phyloP scores from a whole-genome alignment of 1,140 invertebrate genomes.

The Drosophila orosa region DNA sequence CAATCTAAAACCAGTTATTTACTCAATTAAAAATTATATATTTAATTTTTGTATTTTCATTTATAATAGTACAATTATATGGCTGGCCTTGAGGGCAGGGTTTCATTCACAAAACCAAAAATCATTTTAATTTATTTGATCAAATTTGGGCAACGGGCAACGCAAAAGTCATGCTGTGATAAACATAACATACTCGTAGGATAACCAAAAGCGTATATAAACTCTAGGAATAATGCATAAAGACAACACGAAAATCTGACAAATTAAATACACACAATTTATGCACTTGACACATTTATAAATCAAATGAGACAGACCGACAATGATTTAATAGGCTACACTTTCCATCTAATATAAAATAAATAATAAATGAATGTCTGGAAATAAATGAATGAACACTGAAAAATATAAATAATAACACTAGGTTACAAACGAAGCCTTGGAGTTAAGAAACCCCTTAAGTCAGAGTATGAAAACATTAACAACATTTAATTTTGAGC shows the following conservation, averaged over 20 bases:
- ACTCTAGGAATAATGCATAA: conserved; percentile 10
- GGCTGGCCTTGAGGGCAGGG: conserved; percentile 12
- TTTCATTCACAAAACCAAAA: conserved; percentile 32
- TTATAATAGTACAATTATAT: conserved; percentile 33
- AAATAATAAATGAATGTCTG: conserved; percentile 1
- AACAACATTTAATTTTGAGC: conserved; percentile 69
- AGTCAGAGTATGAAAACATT: conserved; percentile 29
- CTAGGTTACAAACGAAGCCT: neutral
- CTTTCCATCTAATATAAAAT: conserved; percentile 1
- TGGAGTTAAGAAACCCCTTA: conserved; percentile 3
- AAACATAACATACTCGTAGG: conserved; percentile 4
- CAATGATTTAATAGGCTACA: neutral
- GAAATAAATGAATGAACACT: neutral
- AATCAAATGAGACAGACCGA: conserved; percentile 17
- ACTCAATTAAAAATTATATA: conserved; percentile 8
- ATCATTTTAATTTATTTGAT: conserved; percentile 10
- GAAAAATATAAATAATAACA: neutral
- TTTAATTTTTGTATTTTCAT: conserved; percentile 15
- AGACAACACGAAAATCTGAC: conserved; percentile 1
- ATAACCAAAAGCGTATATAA: conserved; percentile 1
- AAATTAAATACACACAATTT: conserved; percentile 16
- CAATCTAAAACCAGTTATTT: conserved; percentile 22
- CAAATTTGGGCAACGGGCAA: neutral
- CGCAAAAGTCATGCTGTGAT: neutral
- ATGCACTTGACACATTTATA: conserved; percentile 64